Evolutionary conservation across 1,140 invertebrate species (phyloP).

Genomic region (Trichogramma pretiosum): DNA sequence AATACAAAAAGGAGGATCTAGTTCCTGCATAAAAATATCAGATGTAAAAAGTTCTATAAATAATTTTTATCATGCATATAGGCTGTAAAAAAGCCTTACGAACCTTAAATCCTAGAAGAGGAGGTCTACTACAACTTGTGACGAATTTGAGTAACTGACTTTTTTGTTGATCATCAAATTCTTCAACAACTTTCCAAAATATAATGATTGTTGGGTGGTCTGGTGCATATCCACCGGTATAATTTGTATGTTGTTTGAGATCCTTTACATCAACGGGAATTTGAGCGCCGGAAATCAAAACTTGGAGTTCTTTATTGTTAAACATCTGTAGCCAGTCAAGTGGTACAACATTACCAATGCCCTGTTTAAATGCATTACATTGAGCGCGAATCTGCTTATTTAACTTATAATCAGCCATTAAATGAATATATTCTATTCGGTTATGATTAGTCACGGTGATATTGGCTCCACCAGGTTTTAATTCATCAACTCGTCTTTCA

Average conservation of each 20-base stretch:
- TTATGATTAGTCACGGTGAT: slow-evolving; percentile 87
- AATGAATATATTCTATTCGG: slow-evolving; percentile 92
- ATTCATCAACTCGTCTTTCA: slow-evolving; percentile 78
- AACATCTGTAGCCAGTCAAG: slow-evolving; percentile 91
- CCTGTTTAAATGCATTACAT: slow-evolving; percentile 74
- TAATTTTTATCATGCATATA: background rate
- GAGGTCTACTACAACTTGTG: slow-evolving; percentile 93
- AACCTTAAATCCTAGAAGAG: slow-evolving; percentile 93
- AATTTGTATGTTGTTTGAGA: slow-evolving; percentile 74
- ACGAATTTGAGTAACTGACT: slow-evolving; percentile 91
- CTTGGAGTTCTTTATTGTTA: slow-evolving; percentile 87
- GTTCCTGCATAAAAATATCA: slow-evolving; percentile 53
- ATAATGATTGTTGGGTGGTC: slow-evolving; percentile 68
- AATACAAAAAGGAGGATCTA: slow-evolving; percentile 90
- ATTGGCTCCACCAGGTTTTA: slow-evolving; percentile 81
- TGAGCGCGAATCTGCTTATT: slow-evolving; percentile 86
- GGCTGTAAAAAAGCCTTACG: background rate
- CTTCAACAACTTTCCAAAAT: slow-evolving; percentile 80
- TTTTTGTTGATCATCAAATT: slow-evolving; percentile 76
- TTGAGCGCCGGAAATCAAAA: slow-evolving; percentile 87
- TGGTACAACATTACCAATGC: slow-evolving; percentile 81
- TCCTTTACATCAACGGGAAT: slow-evolving; percentile 87
- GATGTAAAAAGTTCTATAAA: slow-evolving; percentile 3
- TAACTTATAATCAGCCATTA: slow-evolving; percentile 92
- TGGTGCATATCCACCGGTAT: slow-evolving; percentile 72